A percentile compares a stretch with the other conserved stretches of the same genome.
These are phyloP conservation scores for Mormyrus proboscirostris DNA, from an alignment of 2,797 vertebrate species.

Conservation along the genomic window DNA sequence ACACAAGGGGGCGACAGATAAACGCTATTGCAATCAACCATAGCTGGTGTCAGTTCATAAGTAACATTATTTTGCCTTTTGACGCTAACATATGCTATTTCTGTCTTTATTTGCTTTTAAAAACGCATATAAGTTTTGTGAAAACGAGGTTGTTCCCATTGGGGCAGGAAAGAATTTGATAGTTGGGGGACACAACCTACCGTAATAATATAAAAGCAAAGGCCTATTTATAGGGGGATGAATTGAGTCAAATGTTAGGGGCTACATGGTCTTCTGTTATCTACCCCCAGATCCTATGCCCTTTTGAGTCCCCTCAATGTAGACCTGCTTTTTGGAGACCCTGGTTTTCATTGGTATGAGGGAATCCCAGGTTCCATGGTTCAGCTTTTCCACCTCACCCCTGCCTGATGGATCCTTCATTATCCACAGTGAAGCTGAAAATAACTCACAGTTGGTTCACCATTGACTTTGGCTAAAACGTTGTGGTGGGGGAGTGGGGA, in stretches of 20 bases:
- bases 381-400: not conserved
- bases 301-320: not conserved
- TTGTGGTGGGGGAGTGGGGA: conserved; percentile 51
- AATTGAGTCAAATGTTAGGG: not conserved
- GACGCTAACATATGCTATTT: not conserved
- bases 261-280: not conserved
- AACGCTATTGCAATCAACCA: not conserved
- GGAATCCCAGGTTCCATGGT: not conserved
- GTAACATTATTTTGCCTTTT: conserved; percentile 9
- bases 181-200: not conserved
- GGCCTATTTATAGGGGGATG: not conserved
- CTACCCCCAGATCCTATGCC: not conserved
- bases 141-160: not conserved
- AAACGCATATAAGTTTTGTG: not conserved
- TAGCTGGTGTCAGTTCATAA: not conserved
- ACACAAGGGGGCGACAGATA: conserved; percentile 19
- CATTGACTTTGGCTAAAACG: conserved; percentile 22
- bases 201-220: not conserved
- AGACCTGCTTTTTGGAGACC: not conserved
- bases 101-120: not conserved
- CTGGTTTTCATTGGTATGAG: not conserved
- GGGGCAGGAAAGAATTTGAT: not conserved
- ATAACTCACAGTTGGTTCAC: not conserved
- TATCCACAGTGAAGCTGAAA: not conserved
- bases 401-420: not conserved